Percentiles rank a stretch among this genome's conserved stretches.
Conservation (phyloP, 2,113 vertebrate species). For the Cyanoderma ruficeps region DNA sequence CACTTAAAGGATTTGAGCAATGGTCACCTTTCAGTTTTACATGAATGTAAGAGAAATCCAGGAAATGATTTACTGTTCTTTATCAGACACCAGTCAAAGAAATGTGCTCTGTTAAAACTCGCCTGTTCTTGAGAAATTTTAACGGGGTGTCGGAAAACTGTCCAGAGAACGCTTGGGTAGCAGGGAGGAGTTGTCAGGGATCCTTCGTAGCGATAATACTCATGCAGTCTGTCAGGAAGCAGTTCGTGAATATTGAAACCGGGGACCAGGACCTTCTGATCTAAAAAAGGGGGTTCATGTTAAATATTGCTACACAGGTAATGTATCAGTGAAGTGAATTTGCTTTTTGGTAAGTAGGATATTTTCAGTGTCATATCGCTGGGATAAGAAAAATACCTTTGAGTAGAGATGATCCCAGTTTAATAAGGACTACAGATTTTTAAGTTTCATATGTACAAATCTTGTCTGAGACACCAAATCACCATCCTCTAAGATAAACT, state of each 20-base stretch:
- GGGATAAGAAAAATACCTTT: not conserved
- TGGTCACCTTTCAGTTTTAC: not conserved
- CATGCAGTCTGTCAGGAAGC: conserved; percentile 81
- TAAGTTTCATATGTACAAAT: not conserved
- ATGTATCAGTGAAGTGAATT: not conserved
- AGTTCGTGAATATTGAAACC: conserved; percentile 85
- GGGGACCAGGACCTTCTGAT: conserved; percentile 78
- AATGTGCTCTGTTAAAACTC: not conserved
- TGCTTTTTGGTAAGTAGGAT: not conserved
- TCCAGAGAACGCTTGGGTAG: conserved; percentile 92
- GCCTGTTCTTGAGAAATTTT: conserved; percentile 89
- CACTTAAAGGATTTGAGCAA: not conserved
- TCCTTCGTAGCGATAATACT: conserved; percentile 91
- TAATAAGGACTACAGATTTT: not conserved
- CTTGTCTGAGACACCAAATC: not conserved
- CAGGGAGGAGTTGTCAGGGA: conserved; percentile 97
- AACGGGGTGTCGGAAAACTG: conserved; percentile 84
- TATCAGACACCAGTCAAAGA: not conserved
- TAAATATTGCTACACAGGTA: not conserved
- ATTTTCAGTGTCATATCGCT: not conserved
- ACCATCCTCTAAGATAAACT: not conserved
- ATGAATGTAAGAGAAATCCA: not conserved
- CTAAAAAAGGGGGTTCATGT: conserved; percentile 53
- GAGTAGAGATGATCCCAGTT: not conserved
- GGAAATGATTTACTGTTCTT: not conserved